A percentile compares a stretch with the other conserved stretches of the same genome.
Conservation (phyloP, 2,888 invertebrate species). For the Phania funesta region DNA sequence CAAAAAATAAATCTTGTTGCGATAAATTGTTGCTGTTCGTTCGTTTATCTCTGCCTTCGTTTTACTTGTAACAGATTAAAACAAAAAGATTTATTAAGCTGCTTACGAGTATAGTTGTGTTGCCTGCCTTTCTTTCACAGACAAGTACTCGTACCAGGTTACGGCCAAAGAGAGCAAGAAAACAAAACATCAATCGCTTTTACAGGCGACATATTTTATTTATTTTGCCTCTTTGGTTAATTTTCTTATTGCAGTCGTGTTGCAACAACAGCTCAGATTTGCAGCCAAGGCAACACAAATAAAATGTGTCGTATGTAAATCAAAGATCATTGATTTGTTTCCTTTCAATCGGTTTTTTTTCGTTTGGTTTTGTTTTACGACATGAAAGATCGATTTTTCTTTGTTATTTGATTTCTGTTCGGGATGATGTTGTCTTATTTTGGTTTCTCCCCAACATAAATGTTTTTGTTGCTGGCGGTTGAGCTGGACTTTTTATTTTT, state of each 20-base stretch:
- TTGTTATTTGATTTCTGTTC: not conserved
- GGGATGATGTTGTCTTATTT: not conserved
- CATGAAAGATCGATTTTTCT: slow-evolving; percentile 46
- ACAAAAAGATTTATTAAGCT: slow-evolving; percentile 50
- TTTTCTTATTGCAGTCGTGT: slow-evolving; percentile 10
- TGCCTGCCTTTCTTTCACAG: slow-evolving; percentile 25
- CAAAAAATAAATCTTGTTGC: not conserved
- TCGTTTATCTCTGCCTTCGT: slow-evolving; percentile 19
- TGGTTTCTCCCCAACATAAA: slow-evolving; percentile 18
- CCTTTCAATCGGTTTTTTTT: slow-evolving; percentile 21
- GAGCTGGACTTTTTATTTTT: not conserved
- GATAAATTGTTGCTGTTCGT: slow-evolving; percentile 13
- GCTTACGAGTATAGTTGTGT: slow-evolving; percentile 4
- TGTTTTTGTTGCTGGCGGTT: slow-evolving; percentile 18
- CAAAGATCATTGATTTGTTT: slow-evolving; percentile 67
- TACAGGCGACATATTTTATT: slow-evolving; percentile 37
- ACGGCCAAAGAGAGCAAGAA: slow-evolving; percentile 33
- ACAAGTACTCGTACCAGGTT: slow-evolving; percentile 53
- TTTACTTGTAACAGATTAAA: slow-evolving; percentile 17
- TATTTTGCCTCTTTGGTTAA: slow-evolving; percentile 1
- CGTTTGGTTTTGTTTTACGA: not conserved
- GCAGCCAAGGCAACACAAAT: slow-evolving; percentile 1
- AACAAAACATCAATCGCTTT: slow-evolving; percentile 47
- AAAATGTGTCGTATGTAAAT: slow-evolving; percentile 67
- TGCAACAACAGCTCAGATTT: not conserved